A percentile compares a stretch with the other conserved stretches of the same genome.
Conservation (phyloP, 2,888 invertebrate genomes). For the Lasioglossum morio region DNA sequence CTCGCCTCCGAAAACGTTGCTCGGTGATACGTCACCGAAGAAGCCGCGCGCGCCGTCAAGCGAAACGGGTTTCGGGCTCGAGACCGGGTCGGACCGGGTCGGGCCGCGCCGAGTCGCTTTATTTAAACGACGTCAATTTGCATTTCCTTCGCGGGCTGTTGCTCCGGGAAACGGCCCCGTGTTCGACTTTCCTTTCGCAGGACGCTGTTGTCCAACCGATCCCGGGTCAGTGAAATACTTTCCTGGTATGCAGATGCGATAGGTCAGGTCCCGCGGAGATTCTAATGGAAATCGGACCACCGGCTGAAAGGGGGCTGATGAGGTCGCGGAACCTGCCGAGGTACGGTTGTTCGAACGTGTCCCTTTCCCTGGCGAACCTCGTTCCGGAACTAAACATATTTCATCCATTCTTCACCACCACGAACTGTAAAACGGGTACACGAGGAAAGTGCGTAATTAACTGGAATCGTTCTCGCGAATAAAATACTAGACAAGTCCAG, state of each 20-base stretch:
- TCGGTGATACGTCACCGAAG: constrained; percentile 59
- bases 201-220: neutral
- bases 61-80: neutral
- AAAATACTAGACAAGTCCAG: neutral
- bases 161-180: neutral
- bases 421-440: too few species aligned
- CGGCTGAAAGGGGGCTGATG: neutral
- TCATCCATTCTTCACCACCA: neutral
- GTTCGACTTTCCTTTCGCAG: neutral
- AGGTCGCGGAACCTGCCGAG: neutral
- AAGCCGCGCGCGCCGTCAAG: neutral
- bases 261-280: constrained; percentile 3
- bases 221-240: constrained; percentile 29
- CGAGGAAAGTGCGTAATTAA: neutral
- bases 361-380: neutral
- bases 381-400: neutral
- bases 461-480: too few species aligned
- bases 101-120: too few species aligned
- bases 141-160: constrained; percentile 13
- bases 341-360: neutral
- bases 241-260: neutral
- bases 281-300: neutral
- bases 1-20: constrained; percentile 49
- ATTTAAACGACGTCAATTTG: constrained; percentile 44
- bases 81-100: neutral